A percentile compares a stretch with the other conserved stretches of the same genome.
phyloP scores from a whole-genome alignment of 2,797 vertebrate species.

The Trematomus bernacchii region DNA sequence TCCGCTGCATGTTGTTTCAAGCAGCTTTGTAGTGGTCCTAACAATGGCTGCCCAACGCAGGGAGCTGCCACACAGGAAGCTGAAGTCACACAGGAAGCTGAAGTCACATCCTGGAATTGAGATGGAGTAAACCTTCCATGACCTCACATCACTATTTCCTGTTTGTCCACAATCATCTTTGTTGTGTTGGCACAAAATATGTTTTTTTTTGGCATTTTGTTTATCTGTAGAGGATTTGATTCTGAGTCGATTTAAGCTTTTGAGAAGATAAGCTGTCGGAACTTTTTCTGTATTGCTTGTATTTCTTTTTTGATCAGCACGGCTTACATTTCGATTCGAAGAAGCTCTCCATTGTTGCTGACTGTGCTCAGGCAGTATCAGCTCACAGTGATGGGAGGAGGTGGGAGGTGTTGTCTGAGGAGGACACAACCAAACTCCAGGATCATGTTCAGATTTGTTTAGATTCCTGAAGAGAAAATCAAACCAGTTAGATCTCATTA shows the following conservation, averaged over 20 bases:
- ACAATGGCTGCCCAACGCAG: slow-evolving; percentile 44
- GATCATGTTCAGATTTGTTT: slow-evolving; percentile 66
- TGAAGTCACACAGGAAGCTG: slow-evolving; percentile 79
- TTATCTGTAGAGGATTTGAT: not conserved
- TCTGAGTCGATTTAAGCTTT: not conserved
- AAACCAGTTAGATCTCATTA: slow-evolving; percentile 1
- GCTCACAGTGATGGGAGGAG: slow-evolving; percentile 4
- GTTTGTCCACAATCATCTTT: slow-evolving; percentile 58
- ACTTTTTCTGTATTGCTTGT: not conserved
- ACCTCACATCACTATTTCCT: slow-evolving; percentile 64
- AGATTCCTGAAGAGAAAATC: slow-evolving; percentile 56
- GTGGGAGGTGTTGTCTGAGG: slow-evolving; percentile 31
- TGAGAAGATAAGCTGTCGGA: not conserved
- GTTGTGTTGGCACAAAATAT: slow-evolving; percentile 6
- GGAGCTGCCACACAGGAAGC: slow-evolving; percentile 74
- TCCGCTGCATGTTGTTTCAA: not conserved
- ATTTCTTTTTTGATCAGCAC: not conserved
- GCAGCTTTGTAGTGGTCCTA: not conserved
- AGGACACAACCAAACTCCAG: slow-evolving; percentile 5
- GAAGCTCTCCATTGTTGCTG: not conserved
- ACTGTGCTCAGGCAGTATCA: slow-evolving; percentile 2
- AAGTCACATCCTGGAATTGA: slow-evolving; percentile 83
- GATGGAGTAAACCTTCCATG: slow-evolving; percentile 43
- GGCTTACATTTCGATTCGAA: not conserved
- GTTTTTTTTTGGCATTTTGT: not conserved